Evolutionary conservation across 2,888 invertebrate genomes (phyloP).

Genomic region (Cecidostiba fungosa): DNA sequence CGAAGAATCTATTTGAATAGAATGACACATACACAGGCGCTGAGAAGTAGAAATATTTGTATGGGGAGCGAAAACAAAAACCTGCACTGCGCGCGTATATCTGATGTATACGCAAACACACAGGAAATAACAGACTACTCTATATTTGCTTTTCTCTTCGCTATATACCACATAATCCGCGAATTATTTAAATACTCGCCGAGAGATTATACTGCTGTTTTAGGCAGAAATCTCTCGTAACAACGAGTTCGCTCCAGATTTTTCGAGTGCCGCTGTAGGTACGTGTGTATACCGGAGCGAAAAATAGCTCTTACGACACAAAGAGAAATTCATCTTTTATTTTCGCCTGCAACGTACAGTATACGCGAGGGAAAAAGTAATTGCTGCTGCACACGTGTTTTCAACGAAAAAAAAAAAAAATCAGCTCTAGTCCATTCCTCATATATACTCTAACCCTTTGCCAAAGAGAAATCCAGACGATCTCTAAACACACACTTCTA

Average conservation of each 20-base stretch:
- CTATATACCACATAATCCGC: neutral
- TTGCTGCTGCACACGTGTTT: neutral
- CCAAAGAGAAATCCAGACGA: neutral
- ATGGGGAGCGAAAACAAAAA: neutral
- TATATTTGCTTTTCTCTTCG: too few species aligned
- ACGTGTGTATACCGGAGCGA: slow-evolving; percentile 33
- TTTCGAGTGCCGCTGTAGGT: neutral
- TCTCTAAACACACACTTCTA: neutral
- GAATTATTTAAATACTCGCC: too few species aligned
- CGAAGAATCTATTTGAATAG: neutral
- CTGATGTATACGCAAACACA: too few species aligned
- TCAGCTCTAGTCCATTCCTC: neutral
- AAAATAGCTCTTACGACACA: slow-evolving; percentile 41
- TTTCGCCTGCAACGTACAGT: neutral
- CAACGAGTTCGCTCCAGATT: slow-evolving; percentile 36
- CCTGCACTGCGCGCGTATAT: too few species aligned
- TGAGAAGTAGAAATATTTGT: neutral
- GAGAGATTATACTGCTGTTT: neutral
- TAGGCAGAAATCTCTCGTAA: slow-evolving; percentile 13
- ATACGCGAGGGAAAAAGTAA: slow-evolving; percentile 25
- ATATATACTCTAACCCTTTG: neutral
- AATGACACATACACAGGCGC: neutral
- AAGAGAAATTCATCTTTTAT: slow-evolving; percentile 60
- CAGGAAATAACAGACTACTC: too few species aligned
- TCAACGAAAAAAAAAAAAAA: neutral